A percentile compares a stretch with the other conserved stretches of the same genome.
Conservation (phyloP, 2,797 vertebrate species). For the Vipera ursinii region DNA sequence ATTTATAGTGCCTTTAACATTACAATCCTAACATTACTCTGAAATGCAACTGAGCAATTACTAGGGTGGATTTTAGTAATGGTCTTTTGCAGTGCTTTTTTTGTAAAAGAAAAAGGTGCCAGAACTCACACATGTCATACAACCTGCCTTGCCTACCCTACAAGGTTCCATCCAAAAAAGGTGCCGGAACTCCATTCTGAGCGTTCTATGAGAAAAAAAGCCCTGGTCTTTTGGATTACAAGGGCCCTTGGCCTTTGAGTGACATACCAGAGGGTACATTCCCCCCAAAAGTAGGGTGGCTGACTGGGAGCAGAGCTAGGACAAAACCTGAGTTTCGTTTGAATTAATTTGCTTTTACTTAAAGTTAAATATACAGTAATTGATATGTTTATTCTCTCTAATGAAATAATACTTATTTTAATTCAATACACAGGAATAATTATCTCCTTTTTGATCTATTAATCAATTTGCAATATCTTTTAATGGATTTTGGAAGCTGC, state of each 20-base stretch:
- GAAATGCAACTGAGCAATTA: background rate
- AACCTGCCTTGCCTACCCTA: no score
- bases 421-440: background rate
- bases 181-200: no score
- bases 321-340: background rate
- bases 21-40: background rate
- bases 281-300: background rate
- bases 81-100: background rate
- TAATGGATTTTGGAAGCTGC: background rate
- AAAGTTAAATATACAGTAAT: background rate
- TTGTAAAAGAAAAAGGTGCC: no score
- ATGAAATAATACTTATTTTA: background rate
- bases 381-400: background rate
- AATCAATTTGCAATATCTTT: background rate
- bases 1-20: background rate
- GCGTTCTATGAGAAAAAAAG: no score
- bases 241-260: background rate
- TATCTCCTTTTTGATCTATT: conserved; percentile 21
- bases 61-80: background rate
- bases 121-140: no score
- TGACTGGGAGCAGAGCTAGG: background rate
- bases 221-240: background rate
- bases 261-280: background rate
- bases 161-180: no score
- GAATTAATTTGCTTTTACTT: background rate